A percentile compares a stretch with the other conserved stretches of the same genome.
These are phyloP conservation scores for Xenopus petersii DNA, from an alignment of 2,797 vertebrate genomes.

Conservation along the genomic window DNA sequence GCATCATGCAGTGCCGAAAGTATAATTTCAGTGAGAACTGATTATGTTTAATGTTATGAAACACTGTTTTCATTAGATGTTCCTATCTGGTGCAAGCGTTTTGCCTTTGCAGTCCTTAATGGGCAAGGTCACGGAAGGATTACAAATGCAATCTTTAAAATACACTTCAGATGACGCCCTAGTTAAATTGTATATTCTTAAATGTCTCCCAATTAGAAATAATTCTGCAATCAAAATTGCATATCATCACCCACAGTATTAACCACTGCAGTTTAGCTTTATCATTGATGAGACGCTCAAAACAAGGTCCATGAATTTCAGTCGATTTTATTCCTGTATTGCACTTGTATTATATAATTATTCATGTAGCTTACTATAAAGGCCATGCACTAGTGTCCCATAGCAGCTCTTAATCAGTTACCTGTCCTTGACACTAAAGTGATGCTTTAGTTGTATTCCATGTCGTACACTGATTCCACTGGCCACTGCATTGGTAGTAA, in stretches of 20 bases:
- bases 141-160: conserved; percentile 40
- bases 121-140: conserved; percentile 42
- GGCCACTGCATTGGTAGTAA: too few species aligned
- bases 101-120: conserved; percentile 39
- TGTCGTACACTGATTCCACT: too few species aligned
- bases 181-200: conserved; percentile 31
- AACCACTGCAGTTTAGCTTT: neutral
- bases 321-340: too few species aligned
- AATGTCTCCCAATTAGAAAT: conserved; percentile 45
- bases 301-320: too few species aligned
- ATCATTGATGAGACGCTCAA: too few species aligned
- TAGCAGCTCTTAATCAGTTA: too few species aligned
- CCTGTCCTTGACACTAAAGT: too few species aligned
- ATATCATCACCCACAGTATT: conserved; percentile 34
- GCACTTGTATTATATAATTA: too few species aligned
- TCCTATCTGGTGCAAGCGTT: conserved; percentile 44
- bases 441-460: too few species aligned
- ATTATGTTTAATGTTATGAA: conserved; percentile 52
- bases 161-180: conserved; percentile 30
- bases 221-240: conserved; percentile 43
- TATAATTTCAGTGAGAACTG: conserved; percentile 49
- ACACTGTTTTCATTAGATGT: conserved; percentile 51
- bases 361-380: too few species aligned
- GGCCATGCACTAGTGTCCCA: too few species aligned
- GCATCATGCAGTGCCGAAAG: conserved; percentile 49